Conservation (phyloP, 2,888 invertebrate species). For the Cylindroiulus punctatus region DNA sequence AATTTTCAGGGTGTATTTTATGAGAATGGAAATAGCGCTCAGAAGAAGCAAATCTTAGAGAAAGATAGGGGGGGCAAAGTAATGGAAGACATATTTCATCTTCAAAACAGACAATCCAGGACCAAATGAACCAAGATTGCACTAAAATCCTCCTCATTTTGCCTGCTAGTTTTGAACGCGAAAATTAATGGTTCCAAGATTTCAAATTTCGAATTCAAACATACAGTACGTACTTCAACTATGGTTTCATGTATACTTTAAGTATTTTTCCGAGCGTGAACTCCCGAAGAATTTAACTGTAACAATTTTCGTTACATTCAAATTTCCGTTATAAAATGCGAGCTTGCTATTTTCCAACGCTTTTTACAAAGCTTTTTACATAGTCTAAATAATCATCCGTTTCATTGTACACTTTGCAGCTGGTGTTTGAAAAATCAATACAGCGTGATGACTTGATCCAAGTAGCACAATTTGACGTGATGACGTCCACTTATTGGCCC, state of each 20-base stretch:
- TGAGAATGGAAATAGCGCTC: slow-evolving; percentile 15
- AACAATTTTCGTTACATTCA: too few relatives aligned
- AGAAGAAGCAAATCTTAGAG: background rate
- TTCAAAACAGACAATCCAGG: background rate
- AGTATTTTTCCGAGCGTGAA: background rate
- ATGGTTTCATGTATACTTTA: background rate
- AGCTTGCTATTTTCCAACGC: too few relatives aligned
- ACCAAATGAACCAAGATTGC: background rate
- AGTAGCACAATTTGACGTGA: too few relatives aligned
- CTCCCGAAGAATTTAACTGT: background rate
- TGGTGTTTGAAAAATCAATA: too few relatives aligned
- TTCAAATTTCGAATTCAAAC: background rate
- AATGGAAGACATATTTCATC: slow-evolving; percentile 36
- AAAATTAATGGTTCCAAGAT: slow-evolving; percentile 6
- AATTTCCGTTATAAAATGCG: too few relatives aligned
- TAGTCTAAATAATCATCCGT: too few relatives aligned
- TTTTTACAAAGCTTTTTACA: too few relatives aligned
- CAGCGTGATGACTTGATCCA: too few relatives aligned
- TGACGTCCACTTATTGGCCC: too few relatives aligned
- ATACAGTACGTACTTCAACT: background rate
- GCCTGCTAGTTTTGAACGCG: background rate
- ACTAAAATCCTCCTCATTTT: background rate
- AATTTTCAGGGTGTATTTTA: slow-evolving; percentile 18
- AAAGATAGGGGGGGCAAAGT: background rate
- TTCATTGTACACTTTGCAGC: too few relatives aligned